Evolutionary conservation across 2,797 vertebrate species (phyloP).

Genomic region (Anguilla marmorata): DNA sequence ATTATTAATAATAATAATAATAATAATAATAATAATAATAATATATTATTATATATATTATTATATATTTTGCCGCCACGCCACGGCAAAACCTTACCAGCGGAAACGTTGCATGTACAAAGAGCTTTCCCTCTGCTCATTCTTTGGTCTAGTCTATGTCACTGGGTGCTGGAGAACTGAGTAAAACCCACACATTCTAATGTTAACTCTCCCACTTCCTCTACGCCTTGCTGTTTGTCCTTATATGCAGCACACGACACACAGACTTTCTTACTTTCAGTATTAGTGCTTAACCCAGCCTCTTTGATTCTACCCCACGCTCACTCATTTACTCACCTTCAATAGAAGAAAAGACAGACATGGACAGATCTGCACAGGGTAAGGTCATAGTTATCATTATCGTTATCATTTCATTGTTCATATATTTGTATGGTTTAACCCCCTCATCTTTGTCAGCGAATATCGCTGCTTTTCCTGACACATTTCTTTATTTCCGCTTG

Average conservation of each 20-base stretch:
- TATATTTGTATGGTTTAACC: neutral
- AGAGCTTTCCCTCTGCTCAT: neutral
- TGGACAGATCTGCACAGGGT: constrained; percentile 65
- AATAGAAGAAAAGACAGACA: constrained; percentile 42
- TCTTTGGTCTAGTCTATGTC: constrained; percentile 10
- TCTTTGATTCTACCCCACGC: neutral
- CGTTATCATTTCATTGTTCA: neutral
- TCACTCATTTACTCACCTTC: neutral
- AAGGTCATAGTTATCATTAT: constrained; percentile 27
- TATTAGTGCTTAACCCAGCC: constrained; percentile 24
- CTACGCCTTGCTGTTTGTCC: constrained; percentile 41
- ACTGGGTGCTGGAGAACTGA: constrained; percentile 48
- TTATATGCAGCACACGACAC: constrained; percentile 38
- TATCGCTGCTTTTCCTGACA: neutral
- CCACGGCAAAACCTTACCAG: no score
- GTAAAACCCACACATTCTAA: constrained; percentile 28
- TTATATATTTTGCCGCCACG: no score
- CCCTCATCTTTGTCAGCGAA: neutral
- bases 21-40: no score
- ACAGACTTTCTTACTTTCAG: constrained; percentile 7
- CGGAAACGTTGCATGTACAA: neutral
- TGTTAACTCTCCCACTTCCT: constrained; percentile 64
- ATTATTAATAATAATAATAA: no score
- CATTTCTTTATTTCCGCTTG: neutral
- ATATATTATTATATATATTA: no score